A percentile compares a stretch with the other conserved stretches of the same genome.
phyloP scores from a whole-genome alignment of 2,113 vertebrate genomes.

The Limanda limanda region DNA sequence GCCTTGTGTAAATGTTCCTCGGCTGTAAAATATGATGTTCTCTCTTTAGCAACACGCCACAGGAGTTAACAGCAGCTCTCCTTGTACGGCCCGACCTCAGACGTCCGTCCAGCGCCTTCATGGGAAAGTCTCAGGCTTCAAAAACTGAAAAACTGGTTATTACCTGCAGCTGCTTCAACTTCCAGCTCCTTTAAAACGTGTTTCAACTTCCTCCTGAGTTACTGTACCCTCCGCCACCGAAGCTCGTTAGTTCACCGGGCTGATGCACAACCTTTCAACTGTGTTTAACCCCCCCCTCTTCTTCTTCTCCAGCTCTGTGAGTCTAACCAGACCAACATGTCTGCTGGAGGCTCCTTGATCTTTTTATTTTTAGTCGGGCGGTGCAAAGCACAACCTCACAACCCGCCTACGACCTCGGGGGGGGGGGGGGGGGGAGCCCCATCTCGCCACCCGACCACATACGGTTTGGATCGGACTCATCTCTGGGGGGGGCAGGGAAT shows the following conservation, averaged over 20 bases:
- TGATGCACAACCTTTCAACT: constrained; percentile 23
- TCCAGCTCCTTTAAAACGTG: not conserved
- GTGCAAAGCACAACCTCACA: constrained; percentile 49
- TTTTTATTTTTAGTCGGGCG: constrained; percentile 70
- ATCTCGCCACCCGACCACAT: constrained; percentile 50
- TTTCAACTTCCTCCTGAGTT: not conserved
- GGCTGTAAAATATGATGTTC: not conserved
- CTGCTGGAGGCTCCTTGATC: constrained; percentile 53
- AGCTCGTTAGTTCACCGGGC: not conserved
- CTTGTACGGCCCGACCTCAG: not conserved
- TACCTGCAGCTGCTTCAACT: not conserved
- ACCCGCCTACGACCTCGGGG: constrained; percentile 32
- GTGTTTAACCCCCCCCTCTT: constrained; percentile 5
- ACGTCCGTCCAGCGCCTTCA: not conserved
- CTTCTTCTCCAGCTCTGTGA: constrained; percentile 16
- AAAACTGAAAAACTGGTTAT: not conserved
- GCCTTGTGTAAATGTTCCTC: not conserved
- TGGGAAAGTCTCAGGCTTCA: not conserved
- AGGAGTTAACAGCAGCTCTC: not conserved
- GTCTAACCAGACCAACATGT: constrained; percentile 62
- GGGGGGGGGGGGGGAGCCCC: constrained; percentile 22
- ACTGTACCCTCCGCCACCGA: not conserved
- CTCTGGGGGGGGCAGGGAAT: constrained; percentile 33
- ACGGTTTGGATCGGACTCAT: constrained; percentile 62
- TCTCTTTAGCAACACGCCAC: not conserved